phyloP scores from a whole-genome alignment of 2,888 invertebrate species.

The Folsomia candida region DNA sequence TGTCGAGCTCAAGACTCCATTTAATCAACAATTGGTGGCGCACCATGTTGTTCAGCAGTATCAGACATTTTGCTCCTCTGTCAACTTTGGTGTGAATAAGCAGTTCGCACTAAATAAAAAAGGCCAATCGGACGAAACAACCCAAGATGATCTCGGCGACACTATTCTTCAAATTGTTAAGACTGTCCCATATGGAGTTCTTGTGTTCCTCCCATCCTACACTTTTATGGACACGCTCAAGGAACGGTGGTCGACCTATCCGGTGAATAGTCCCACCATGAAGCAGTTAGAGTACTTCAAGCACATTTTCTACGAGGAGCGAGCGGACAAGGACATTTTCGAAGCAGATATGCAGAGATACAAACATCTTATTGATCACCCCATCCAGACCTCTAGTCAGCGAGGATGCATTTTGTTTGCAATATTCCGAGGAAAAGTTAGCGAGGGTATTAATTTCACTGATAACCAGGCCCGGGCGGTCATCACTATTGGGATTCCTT shows the following conservation, averaged over 20 bases:
- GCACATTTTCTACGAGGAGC: constrained; percentile 35
- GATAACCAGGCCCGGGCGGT: constrained; percentile 48
- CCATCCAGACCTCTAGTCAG: constrained; percentile 5
- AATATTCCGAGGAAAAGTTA: constrained; percentile 42
- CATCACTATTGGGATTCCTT: constrained; percentile 46
- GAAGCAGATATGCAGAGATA: constrained; percentile 28
- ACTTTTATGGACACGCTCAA: constrained; percentile 21
- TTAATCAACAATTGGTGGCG: constrained; percentile 28
- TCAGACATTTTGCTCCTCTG: constrained; percentile 31
- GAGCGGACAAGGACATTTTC: constrained; percentile 25
- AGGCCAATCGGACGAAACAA: constrained; percentile 13
- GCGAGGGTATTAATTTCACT: constrained; percentile 47
- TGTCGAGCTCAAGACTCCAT: constrained; percentile 33
- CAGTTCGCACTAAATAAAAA: background rate
- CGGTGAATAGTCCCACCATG: background rate
- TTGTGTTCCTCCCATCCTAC: constrained; percentile 45
- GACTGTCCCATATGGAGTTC: constrained; percentile 42
- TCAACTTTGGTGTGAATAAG: background rate
- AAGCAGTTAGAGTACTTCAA: constrained; percentile 25
- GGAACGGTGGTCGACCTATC: constrained; percentile 17
- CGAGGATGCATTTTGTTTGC: constrained; percentile 44
- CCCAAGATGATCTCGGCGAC: constrained; percentile 34
- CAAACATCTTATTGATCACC: constrained; percentile 11
- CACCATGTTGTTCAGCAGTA: constrained; percentile 33
- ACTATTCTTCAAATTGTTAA: constrained; percentile 30